These are phyloP conservation scores for Mesocentrotus franciscanus DNA, from an alignment of 53 echinoderm and acorn worm species.

Conservation along the genomic window DNA sequence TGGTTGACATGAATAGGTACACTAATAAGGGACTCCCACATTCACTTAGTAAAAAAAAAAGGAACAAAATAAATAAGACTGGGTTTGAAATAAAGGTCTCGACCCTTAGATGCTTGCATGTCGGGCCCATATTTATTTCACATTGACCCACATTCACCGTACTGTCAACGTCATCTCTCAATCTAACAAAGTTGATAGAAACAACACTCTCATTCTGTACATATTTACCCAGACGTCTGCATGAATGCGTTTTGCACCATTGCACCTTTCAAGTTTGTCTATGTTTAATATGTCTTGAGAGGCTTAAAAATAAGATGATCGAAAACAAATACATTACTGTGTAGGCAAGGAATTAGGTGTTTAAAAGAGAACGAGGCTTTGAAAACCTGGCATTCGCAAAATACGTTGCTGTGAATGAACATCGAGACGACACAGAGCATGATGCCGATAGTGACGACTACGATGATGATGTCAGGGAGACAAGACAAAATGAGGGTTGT, in stretches of 20 bases:
- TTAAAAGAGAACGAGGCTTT: background rate
- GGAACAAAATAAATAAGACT: too few relatives aligned
- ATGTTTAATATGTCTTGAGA: background rate
- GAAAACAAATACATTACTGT: background rate
- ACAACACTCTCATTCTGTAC: background rate
- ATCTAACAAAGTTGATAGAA: background rate
- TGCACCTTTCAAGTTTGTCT: background rate
- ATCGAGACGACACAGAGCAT: background rate
- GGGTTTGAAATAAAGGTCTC: too few relatives aligned
- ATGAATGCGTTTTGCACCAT: background rate
- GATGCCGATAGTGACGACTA: background rate
- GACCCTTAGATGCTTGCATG: too few relatives aligned
- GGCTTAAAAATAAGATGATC: background rate
- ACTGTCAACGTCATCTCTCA: background rate
- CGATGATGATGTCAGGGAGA: background rate
- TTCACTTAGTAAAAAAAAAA: too few relatives aligned
- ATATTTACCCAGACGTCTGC: slow-evolving; percentile 1
- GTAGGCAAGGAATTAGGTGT: background rate
- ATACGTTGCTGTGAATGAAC: background rate
- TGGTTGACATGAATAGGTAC: too few relatives aligned
- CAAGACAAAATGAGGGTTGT: background rate
- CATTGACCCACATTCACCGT: background rate
- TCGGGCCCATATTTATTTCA: too few relatives aligned
- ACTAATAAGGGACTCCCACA: too few relatives aligned
- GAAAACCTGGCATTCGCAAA: background rate